Evolutionary conservation across 1,140 invertebrate species (phyloP).

Genomic region (Ectropis grisescens): DNA sequence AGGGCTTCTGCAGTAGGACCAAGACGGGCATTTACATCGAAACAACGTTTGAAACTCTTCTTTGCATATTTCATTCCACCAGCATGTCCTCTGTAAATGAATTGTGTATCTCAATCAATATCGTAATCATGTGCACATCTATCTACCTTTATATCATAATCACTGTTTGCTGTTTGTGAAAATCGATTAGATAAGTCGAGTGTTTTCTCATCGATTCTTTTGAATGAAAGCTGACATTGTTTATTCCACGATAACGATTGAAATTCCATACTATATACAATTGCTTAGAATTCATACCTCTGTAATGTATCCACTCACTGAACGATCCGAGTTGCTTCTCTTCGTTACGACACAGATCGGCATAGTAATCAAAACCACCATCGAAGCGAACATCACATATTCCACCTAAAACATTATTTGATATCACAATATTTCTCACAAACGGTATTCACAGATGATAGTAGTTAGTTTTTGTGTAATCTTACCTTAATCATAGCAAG

Average conservation of each 20-base stretch:
- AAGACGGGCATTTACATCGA: slow-evolving; percentile 87
- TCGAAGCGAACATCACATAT: slow-evolving; percentile 41
- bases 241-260: too few relatives aligned
- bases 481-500: slow-evolving; percentile 54
- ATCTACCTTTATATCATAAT: too few relatives aligned
- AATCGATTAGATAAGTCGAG: too few relatives aligned
- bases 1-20: slow-evolving; percentile 89
- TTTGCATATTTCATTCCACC: slow-evolving; percentile 95
- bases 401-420: slow-evolving; percentile 36
- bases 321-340: slow-evolving; percentile 82
- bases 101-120: slow-evolving; percentile 6
- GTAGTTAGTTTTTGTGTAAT: too few relatives aligned
- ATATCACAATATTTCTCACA: slow-evolving; percentile 1
- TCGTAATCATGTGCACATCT: too few relatives aligned
- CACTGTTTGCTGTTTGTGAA: too few relatives aligned
- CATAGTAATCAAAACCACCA: slow-evolving; percentile 38
- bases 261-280: too few relatives aligned
- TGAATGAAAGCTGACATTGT: too few relatives aligned
- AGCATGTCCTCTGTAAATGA: slow-evolving; percentile 82
- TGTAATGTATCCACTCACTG: slow-evolving; percentile 82
- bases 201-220: too few relatives aligned
- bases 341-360: slow-evolving; percentile 57
- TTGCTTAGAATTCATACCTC: too few relatives aligned
- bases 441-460: slow-evolving; percentile 1
- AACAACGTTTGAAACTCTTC: slow-evolving; percentile 91